These are phyloP conservation scores for Danionella dracula DNA, from an alignment of 2,797 vertebrate genomes.

Conservation along the genomic window DNA sequence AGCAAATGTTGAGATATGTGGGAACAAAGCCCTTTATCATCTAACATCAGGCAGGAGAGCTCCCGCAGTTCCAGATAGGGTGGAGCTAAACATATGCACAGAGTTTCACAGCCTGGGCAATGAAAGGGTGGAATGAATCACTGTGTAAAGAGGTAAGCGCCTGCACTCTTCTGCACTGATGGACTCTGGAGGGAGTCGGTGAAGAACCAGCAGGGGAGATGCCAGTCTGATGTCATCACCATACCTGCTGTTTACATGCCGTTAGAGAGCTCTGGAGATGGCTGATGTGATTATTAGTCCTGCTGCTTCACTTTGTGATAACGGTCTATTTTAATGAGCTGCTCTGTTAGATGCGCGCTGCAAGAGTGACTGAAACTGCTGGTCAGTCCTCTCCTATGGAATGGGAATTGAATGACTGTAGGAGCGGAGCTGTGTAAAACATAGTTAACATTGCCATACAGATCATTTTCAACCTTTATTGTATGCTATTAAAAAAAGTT, in stretches of 20 bases:
- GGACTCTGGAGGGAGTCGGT: conserved; percentile 12
- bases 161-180: conserved; percentile 28
- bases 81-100: background rate
- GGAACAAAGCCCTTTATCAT: conserved; percentile 9
- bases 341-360: no score
- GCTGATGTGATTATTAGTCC: background rate
- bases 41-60: conserved; percentile 14
- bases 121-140: conserved; percentile 39
- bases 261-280: no score
- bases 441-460: no score
- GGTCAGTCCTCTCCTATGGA: no score
- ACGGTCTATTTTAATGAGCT: no score
- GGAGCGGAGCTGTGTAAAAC: no score
- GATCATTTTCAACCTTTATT: no score
- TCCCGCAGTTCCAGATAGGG: background rate
- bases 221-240: background rate
- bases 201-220: conserved; percentile 10
- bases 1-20: background rate
- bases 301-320: no score
- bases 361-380: no score
- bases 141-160: conserved; percentile 35
- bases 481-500: no score
- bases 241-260: background rate
- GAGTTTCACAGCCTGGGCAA: background rate
- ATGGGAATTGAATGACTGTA: no score